Percentiles rank a stretch among this genome's conserved stretches.
Conservation (phyloP, 2,797 vertebrate species). For the Pipistrellus nathusii region DNA sequence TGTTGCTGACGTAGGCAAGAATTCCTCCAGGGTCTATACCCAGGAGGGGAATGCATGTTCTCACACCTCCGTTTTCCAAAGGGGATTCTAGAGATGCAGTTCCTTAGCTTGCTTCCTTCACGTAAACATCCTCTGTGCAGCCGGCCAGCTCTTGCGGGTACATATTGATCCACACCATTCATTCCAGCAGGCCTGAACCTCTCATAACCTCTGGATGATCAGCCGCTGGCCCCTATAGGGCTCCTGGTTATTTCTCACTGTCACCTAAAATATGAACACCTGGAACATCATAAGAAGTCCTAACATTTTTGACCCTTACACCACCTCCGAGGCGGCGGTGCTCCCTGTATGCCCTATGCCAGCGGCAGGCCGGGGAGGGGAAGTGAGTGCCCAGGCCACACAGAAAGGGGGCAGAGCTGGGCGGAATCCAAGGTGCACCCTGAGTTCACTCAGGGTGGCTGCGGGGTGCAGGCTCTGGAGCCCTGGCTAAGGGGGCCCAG, state of each 20-base stretch:
- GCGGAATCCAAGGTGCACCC: background rate
- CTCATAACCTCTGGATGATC: background rate
- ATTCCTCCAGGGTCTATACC: background rate
- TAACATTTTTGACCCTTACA: background rate
- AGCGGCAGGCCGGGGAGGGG: background rate
- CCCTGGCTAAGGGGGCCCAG: background rate
- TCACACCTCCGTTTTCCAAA: conserved; percentile 32
- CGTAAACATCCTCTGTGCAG: background rate
- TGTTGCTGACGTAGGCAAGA: background rate
- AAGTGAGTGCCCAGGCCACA: background rate
- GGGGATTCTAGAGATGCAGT: background rate
- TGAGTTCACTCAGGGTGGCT: background rate
- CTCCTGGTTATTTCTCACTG: background rate
- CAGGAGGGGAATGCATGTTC: background rate
- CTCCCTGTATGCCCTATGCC: background rate
- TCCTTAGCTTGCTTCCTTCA: background rate
- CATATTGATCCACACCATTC: background rate
- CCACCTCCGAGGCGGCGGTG: background rate
- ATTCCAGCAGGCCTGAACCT: background rate
- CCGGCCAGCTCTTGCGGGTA: background rate
- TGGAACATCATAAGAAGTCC: background rate
- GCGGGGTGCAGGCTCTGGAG: background rate
- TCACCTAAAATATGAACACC: background rate
- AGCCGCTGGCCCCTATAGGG: background rate
- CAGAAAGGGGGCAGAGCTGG: background rate